Percentiles rank a stretch among this genome's conserved stretches.
Conservation (phyloP, 2,113 vertebrate species). For the Zapus hudsonius region DNA sequence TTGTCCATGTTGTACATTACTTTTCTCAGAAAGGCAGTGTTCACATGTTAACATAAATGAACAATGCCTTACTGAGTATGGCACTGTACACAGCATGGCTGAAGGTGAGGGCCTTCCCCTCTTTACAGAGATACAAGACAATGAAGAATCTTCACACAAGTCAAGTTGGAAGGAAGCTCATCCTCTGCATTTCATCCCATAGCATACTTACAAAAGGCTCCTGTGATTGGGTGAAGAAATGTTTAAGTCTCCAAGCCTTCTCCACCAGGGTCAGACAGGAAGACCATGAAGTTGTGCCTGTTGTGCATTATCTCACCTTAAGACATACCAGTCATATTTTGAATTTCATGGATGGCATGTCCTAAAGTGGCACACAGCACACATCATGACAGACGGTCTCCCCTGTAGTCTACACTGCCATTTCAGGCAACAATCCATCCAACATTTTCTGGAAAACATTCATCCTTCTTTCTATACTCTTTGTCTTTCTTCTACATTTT, state of each 20-base stretch:
- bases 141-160: neutral
- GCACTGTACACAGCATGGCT: neutral
- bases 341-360: neutral
- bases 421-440: neutral
- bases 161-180: neutral
- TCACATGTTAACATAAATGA: neutral
- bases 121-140: neutral
- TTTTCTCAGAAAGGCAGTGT: neutral
- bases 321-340: constrained; percentile 49
- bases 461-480: neutral
- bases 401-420: no score
- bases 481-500: neutral
- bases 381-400: neutral
- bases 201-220: neutral
- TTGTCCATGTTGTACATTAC: neutral
- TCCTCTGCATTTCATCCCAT: neutral
- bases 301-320: constrained; percentile 53
- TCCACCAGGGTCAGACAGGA: neutral
- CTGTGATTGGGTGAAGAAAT: neutral
- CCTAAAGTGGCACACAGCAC: constrained; percentile 43
- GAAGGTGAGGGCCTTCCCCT: neutral
- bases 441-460: neutral
- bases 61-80: constrained; percentile 1
- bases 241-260: neutral
- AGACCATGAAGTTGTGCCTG: neutral